A percentile compares a stretch with the other conserved stretches of the same genome.
These are phyloP conservation scores for Lineus longissimus DNA, from an alignment of 1,140 invertebrate species.

Conservation along the genomic window DNA sequence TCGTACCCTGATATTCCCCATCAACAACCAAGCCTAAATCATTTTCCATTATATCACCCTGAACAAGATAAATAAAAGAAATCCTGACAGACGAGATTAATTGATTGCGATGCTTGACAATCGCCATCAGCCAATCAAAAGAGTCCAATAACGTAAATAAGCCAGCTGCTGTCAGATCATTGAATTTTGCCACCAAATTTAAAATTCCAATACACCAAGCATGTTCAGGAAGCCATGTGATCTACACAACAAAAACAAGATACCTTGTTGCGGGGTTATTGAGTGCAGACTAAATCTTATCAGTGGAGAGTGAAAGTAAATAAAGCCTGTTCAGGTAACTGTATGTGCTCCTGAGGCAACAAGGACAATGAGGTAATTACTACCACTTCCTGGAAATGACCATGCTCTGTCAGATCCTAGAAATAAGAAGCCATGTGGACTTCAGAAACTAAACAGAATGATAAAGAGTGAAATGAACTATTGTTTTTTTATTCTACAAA, in stretches of 20 bases:
- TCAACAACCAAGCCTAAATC: background rate
- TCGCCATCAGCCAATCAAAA: conserved; percentile 40
- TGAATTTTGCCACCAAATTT: conserved; percentile 51
- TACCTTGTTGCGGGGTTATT: too few relatives aligned
- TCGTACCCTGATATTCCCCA: too few relatives aligned
- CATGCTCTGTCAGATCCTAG: too few relatives aligned
- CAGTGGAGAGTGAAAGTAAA: too few relatives aligned
- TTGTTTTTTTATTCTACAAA: too few relatives aligned
- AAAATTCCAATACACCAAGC: conserved; percentile 36
- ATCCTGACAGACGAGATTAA: conserved; percentile 31
- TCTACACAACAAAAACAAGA: too few relatives aligned
- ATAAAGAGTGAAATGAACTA: too few relatives aligned
- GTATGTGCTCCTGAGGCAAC: too few relatives aligned
- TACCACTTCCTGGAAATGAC: too few relatives aligned
- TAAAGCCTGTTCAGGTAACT: too few relatives aligned
- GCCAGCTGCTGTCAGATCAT: conserved; percentile 31
- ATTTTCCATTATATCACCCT: background rate
- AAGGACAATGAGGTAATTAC: too few relatives aligned
- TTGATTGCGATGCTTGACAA: conserved; percentile 43
- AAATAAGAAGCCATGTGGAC: background rate
- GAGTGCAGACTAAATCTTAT: too few relatives aligned
- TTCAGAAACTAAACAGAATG: background rate
- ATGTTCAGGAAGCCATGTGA: background rate
- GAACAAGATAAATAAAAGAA: background rate
- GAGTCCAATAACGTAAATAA: conserved; percentile 21